phyloP scores from a whole-genome alignment of 2,113 vertebrate species.

The Gopherus evgoodei region DNA sequence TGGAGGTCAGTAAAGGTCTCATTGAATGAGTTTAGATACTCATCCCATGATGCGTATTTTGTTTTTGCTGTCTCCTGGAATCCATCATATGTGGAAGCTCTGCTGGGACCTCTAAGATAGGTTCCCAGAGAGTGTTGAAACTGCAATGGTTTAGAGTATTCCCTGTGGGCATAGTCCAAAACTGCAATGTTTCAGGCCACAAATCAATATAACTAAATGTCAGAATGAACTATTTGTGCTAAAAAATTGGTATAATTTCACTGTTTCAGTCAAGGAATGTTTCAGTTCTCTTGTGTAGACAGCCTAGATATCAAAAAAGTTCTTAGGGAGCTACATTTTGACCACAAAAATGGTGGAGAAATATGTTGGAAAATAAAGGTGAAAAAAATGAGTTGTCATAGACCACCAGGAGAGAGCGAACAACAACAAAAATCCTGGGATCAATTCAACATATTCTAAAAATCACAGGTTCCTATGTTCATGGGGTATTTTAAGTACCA shows the following conservation, averaged over 20 bases:
- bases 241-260: neutral
- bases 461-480: neutral
- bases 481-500: neutral
- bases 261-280: neutral
- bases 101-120: neutral
- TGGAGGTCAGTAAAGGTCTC: neutral
- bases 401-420: neutral
- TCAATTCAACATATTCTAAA: neutral
- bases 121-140: neutral
- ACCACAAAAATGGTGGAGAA: neutral
- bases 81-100: neutral
- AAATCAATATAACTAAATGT: neutral
- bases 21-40: neutral
- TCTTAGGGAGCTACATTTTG: neutral
- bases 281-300: neutral
- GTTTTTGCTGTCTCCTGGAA: neutral
- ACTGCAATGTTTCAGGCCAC: neutral
- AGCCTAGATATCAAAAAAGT: neutral
- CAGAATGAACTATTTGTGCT: neutral
- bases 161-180: neutral
- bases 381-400: neutral
- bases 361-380: neutral
- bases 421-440: neutral
- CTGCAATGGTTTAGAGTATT: neutral
- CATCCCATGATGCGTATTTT: neutral